Base-by-base conservation (phyloP, 2,113 vertebrate genomes). In the Lampris incognitus region DNA sequence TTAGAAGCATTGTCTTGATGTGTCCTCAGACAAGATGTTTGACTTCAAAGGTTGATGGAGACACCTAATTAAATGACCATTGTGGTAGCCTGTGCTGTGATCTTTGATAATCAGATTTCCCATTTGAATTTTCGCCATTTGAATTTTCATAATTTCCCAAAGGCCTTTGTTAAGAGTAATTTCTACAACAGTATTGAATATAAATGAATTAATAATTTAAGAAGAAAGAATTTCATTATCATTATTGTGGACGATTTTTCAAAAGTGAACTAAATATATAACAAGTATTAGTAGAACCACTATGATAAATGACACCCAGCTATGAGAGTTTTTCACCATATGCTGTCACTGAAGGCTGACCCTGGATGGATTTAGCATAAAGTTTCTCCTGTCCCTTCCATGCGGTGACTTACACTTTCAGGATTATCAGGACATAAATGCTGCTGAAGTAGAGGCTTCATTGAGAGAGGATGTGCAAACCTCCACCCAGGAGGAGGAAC, bases 21-120 rank as follows among this genome's bases (percentile, higher is more conserved):
- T 6, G 9, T 54, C 57, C 73, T 78, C 66, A 52, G 78, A 78
- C 91, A 90, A 87, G 66, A 81, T 85, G 63, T 76, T 91, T 85
- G 78, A 87, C 88, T 90, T 94, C 90, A 92, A 91, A 92, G 85
- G 83, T 84, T 87, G 89, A 91, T 85, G 86, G 77, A 39, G 77
- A 77, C 81, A 75, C 88, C 82, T 83, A 63, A 89, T 89, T 70
- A 79, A 71, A 74, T 39, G 41, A 67, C 68, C 65, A 86, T 89
- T 87, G 78, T 76, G 78, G 83, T 39, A 84, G 24, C 46, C 41
- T 52, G 68, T 37, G 78, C 74, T 85, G 84, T 78, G 76, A 57
- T 79, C 80, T 92, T 90, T 91, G 49, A 74, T 90, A 72, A 90
- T 87, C 78, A 76, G 69, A 84, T 88, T 90, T 83, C 55, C 62